These are phyloP conservation scores for Tupiocoris notatus DNA, from an alignment of 2,888 invertebrate genomes.

Conservation along the genomic window DNA sequence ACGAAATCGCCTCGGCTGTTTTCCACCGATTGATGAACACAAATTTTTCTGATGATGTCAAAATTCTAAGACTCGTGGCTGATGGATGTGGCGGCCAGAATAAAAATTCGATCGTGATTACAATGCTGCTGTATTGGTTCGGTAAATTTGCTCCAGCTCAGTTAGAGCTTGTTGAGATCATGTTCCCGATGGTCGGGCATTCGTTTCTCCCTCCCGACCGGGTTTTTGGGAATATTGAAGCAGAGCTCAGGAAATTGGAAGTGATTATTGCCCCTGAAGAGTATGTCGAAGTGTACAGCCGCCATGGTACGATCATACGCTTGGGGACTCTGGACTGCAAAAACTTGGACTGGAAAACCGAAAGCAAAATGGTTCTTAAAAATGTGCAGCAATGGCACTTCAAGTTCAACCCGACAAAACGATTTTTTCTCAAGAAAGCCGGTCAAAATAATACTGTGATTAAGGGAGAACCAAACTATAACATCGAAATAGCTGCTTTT, in stretches of 20 bases:
- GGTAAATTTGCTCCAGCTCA: too few relatives aligned
- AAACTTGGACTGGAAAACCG: conserved; percentile 25
- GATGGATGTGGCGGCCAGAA: not conserved
- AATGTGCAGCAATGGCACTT: conserved; percentile 12
- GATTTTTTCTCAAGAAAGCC: not conserved
- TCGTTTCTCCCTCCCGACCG: conserved; percentile 39
- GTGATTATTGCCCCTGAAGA: conserved; percentile 12
- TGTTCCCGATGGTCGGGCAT: conserved; percentile 36
- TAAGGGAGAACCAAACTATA: too few relatives aligned
- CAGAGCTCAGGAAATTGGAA: conserved; percentile 15
- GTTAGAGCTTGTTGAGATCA: conserved; percentile 35
- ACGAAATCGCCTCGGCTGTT: conserved; percentile 38
- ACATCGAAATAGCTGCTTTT: too few relatives aligned
- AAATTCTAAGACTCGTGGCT: not conserved
- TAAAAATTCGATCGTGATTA: conserved; percentile 41
- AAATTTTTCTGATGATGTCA: conserved; percentile 17
- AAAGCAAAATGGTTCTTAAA: conserved; percentile 9
- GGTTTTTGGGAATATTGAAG: conserved; percentile 36
- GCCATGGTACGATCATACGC: not conserved
- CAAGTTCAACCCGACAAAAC: conserved; percentile 21
- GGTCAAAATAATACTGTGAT: too few relatives aligned
- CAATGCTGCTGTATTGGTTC: conserved; percentile 44
- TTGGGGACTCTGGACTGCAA: not conserved
- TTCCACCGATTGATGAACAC: conserved; percentile 16
- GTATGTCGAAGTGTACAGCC: not conserved